Percentiles rank a stretch among this genome's conserved stretches.
These are phyloP conservation scores for Sesamia nonagrioides DNA, from an alignment of 1,140 invertebrate genomes.

Conservation along the genomic window DNA sequence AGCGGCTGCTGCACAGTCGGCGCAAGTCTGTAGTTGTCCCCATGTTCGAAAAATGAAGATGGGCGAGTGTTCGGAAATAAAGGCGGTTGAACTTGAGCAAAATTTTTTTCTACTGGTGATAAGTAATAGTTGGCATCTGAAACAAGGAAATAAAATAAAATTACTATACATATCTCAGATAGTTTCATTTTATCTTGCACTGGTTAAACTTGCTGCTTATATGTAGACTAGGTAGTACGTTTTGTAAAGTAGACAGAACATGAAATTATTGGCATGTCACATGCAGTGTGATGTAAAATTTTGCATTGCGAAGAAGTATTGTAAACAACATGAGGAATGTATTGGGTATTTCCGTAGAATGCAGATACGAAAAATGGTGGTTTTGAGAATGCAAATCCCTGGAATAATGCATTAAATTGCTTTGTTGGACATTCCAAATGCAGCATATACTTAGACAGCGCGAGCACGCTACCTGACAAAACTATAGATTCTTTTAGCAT, in stretches of 20 bases:
- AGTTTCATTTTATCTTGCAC: no score
- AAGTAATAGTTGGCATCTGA: slow-evolving; percentile 84
- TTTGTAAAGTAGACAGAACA: background rate
- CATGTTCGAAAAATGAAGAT: slow-evolving; percentile 77
- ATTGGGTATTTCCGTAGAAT: slow-evolving; percentile 48
- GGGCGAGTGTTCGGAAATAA: slow-evolving; percentile 80
- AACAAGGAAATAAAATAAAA: slow-evolving; percentile 61
- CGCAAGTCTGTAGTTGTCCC: slow-evolving; percentile 74
- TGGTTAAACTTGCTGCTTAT: background rate
- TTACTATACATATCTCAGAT: background rate
- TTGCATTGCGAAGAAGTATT: slow-evolving; percentile 39
- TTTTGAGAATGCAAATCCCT: slow-evolving; percentile 35
- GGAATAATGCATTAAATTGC: slow-evolving; percentile 6
- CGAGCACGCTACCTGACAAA: slow-evolving; percentile 7
- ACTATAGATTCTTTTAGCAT: background rate
- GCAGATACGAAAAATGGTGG: slow-evolving; percentile 15
- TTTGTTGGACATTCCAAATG: slow-evolving; percentile 26
- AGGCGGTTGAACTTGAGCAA: slow-evolving; percentile 85
- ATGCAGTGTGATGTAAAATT: slow-evolving; percentile 48
- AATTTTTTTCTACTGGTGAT: slow-evolving; percentile 83
- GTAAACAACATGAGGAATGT: slow-evolving; percentile 47
- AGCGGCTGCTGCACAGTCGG: slow-evolving; percentile 72
- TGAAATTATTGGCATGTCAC: background rate
- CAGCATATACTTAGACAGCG: background rate
- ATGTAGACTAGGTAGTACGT: background rate